Evolutionary conservation across 2,888 invertebrate species (phyloP).

Genomic region (Drosophila fungiperda): DNA sequence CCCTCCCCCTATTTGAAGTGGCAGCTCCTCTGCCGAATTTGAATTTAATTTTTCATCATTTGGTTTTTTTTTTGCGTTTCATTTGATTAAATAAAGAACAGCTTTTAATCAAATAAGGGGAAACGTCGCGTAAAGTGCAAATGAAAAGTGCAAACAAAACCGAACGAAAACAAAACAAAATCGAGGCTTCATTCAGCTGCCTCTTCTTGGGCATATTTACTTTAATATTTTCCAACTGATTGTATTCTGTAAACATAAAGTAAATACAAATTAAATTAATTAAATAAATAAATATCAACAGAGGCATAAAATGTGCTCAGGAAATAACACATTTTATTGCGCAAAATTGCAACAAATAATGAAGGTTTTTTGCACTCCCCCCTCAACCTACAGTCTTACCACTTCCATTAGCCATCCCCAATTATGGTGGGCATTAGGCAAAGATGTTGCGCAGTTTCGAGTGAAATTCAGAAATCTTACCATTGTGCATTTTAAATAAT

Average conservation of each 20-base stretch:
- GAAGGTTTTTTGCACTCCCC: slow-evolving; percentile 16
- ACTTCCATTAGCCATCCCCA: neutral
- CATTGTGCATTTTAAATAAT: slow-evolving; percentile 15
- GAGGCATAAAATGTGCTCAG: slow-evolving; percentile 25
- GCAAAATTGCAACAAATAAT: slow-evolving; percentile 51
- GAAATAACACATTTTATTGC: slow-evolving; percentile 64
- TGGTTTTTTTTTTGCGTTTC: slow-evolving; percentile 22
- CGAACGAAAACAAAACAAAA: slow-evolving; percentile 17
- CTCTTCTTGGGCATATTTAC: slow-evolving; percentile 9
- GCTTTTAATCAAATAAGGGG: slow-evolving; percentile 67
- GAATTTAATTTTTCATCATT: neutral
- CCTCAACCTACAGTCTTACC: neutral
- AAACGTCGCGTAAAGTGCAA: slow-evolving; percentile 35
- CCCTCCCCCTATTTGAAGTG: neutral
- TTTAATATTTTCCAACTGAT: slow-evolving; percentile 11
- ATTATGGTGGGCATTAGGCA: neutral
- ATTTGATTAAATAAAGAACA: slow-evolving; percentile 74
- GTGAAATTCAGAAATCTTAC: slow-evolving; percentile 29
- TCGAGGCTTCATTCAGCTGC: slow-evolving; percentile 36
- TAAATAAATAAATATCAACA: slow-evolving; percentile 63
- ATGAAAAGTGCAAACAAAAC: slow-evolving; percentile 60
- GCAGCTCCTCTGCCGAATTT: slow-evolving; percentile 21
- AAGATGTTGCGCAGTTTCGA: slow-evolving; percentile 25
- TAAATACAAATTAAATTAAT: slow-evolving; percentile 69
- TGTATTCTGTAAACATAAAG: slow-evolving; percentile 40